Evolutionary conservation across 1,140 invertebrate genomes (phyloP), one percentile per base, ranked within the genome.

Genomic region (Tetranychus urticae): DNA sequence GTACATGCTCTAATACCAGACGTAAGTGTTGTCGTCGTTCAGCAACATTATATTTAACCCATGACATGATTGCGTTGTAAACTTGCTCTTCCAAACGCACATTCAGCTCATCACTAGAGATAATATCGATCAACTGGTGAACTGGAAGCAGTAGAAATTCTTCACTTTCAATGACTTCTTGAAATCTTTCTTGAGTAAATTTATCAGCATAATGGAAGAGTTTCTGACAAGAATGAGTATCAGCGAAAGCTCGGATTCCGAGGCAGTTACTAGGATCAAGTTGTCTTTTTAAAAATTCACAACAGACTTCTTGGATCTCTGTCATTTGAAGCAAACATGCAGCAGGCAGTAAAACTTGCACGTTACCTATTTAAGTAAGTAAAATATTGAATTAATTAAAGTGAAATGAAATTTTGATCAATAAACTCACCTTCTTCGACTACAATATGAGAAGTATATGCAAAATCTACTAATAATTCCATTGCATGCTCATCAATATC

Each of bases 401-500:
- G 4, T 50, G 6, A 14, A 50, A 10, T 50, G 14, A 10, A 5
- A 50, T 50, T 50, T 14, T 50, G 14, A 50, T 23, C 31, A 10
- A 23, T 50, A 50, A 50, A 50, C 14, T 12, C 23, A 52, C 57
- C 84, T 76, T 97, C 92, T 74, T 97, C 91, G 31, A 98, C 89
- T 58, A 90, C 83, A 56, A 98, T 93, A 71, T 92, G 87, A n/a
- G 91, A 93, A 5, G 91, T 94, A 72, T 98, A 98, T 73, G 91
- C 97, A 76, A 97, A 98, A 71, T 97, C 92, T 65, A 98, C 89
- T 1, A 98, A 77, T 37, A 93, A 74, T 74, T 97, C 91, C 88
- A 98, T 94, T 33, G 93, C 93, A 66, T 86, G 81, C 75, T 97
- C 91, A 72, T 97, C 93, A 69, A 98, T 94, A 71, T 97, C 92